phyloP scores from a whole-genome alignment of 2,113 vertebrate species.

The Egretta garzetta region DNA sequence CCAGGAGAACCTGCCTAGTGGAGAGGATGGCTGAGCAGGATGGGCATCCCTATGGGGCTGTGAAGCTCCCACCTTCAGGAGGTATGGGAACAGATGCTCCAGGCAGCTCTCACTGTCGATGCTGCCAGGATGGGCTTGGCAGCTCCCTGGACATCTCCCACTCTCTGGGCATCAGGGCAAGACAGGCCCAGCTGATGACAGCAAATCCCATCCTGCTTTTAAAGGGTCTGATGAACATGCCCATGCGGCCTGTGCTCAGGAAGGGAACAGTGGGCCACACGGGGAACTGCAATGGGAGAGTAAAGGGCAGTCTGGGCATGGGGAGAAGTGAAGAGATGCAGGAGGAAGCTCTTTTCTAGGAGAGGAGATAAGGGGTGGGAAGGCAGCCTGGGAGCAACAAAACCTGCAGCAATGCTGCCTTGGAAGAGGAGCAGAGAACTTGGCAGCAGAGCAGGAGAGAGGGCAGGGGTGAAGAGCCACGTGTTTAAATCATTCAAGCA shows the following conservation, averaged over 20 bases:
- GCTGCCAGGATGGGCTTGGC: not conserved
- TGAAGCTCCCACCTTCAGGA: not conserved
- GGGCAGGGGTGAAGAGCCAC: not conserved
- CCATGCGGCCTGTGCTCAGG: fast-evolving
- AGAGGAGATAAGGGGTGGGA: not conserved
- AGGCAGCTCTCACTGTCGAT: fast-evolving
- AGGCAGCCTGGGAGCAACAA: not conserved
- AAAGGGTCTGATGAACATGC: fast-evolving
- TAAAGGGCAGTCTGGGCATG: not conserved
- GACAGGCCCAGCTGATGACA: not conserved
- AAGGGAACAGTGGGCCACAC: fast-evolving
- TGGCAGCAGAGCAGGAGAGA: not conserved
- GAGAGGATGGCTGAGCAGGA: not conserved
- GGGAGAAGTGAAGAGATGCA: not conserved
- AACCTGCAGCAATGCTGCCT: not conserved
- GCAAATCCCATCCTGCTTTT: not conserved
- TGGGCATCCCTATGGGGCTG: fast-evolving
- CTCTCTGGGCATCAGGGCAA: not conserved
- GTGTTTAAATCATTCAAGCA: not conserved
- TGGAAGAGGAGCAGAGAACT: not conserved
- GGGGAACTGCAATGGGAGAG: not conserved
- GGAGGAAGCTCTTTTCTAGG: not conserved
- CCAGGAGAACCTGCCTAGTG: not conserved
- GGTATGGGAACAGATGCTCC: not conserved
- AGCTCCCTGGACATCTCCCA: not conserved